Conservation (phyloP, 2,797 vertebrate species). For the Schizothorax lantsangensis region DNA sequence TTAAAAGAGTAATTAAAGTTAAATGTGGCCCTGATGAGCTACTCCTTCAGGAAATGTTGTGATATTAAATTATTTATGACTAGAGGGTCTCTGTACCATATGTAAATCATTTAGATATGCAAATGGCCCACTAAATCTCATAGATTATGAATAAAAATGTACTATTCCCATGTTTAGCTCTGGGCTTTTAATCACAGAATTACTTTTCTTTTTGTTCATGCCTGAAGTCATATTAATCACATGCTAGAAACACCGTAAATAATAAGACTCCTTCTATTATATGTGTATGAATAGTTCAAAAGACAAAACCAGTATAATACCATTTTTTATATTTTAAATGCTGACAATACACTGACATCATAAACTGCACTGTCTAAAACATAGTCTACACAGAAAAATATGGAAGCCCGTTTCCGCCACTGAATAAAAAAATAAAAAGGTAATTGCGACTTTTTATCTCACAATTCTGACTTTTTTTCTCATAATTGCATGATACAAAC, state of each 20-base stretch:
- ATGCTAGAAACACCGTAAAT: conserved; percentile 82
- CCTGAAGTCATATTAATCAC: conserved; percentile 85
- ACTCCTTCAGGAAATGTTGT: conserved; percentile 80
- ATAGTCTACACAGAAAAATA: not conserved
- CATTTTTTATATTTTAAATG: not conserved
- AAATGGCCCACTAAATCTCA: conserved; percentile 79
- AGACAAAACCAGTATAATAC: not conserved
- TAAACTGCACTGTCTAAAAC: not conserved
- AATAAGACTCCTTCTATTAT: conserved; percentile 86
- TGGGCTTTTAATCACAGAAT: conserved; percentile 76
- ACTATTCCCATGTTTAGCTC: conserved; percentile 65
- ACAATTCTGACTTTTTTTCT: too few relatives aligned
- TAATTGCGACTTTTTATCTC: too few relatives aligned
- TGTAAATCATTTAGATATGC: conserved; percentile 85
- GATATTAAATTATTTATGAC: conserved; percentile 86
- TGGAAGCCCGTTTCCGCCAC: too few relatives aligned
- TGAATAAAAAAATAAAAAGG: too few relatives aligned
- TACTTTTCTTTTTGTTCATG: conserved; percentile 77
- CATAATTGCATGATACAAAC: too few relatives aligned
- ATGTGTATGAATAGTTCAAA: conserved; percentile 69
- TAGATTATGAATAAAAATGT: conserved; percentile 79
- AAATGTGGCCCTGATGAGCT: conserved; percentile 81
- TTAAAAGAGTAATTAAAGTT: conserved; percentile 90
- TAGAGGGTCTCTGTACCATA: conserved; percentile 80
- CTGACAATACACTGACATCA: not conserved